phyloP scores from a whole-genome alignment of 2,797 vertebrate genomes.

The Mastacembelus armatus region DNA sequence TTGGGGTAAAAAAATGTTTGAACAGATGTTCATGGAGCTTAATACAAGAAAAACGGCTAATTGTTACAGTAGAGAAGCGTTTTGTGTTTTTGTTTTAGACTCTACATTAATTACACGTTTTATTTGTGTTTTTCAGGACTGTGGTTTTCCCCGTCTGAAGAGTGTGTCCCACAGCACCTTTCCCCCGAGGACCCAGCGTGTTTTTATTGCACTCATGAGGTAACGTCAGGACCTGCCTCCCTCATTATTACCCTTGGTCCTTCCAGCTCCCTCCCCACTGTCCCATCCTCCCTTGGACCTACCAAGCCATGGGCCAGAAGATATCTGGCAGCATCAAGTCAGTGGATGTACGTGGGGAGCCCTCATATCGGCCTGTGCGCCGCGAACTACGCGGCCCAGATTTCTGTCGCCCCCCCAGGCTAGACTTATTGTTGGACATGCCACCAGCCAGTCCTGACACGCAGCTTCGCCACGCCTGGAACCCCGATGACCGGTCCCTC shows the following conservation, averaged over 20 bases:
- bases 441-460: conserved; percentile 86
- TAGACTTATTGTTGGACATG: conserved; percentile 97
- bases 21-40: too few species aligned
- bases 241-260: conserved; percentile 65
- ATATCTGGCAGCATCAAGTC: conserved; percentile 99
- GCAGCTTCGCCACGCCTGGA: conserved; percentile 95
- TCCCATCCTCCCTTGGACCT: conserved; percentile 60
- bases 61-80: too few species aligned
- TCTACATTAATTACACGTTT: neutral
- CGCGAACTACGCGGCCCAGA: conserved; percentile 90
- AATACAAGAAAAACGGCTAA: too few species aligned
- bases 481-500: conserved; percentile 95
- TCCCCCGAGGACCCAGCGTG: conserved; percentile 30
- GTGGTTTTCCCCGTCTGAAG: conserved; percentile 43
- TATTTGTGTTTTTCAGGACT: conserved; percentile 68
- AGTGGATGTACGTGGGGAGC: conserved; percentile 94
- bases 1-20: too few species aligned
- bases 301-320: conserved; percentile 96
- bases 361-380: conserved; percentile 91
- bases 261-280: conserved; percentile 55
- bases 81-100: too few species aligned
- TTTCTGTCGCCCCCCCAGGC: conserved; percentile 91
- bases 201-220: conserved; percentile 71
- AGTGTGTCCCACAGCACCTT: conserved; percentile 16
- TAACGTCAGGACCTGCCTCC: conserved; percentile 69